phyloP scores from a whole-genome alignment of 2,888 invertebrate species.

The Scelioninae gen. 1 region DNA sequence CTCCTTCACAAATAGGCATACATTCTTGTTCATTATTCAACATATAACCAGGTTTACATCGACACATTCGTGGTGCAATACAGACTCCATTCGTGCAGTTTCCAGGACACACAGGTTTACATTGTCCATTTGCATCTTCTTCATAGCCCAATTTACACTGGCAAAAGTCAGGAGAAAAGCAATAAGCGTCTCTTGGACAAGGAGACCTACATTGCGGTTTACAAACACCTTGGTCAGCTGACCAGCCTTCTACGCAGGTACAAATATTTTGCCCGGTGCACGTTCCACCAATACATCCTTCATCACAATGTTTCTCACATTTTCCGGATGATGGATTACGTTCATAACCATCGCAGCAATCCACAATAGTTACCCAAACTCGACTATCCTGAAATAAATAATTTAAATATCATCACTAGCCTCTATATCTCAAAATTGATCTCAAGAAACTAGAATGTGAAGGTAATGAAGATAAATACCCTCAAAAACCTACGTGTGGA shows the following conservation, averaged over 20 bases:
- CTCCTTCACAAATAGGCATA: constrained; percentile 80
- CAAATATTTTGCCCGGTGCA: constrained; percentile 89
- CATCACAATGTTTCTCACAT: constrained; percentile 88
- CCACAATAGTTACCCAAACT: constrained; percentile 80
- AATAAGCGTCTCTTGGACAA: constrained; percentile 86
- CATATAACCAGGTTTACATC: constrained; percentile 78
- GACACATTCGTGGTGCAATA: constrained; percentile 78
- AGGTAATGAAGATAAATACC: no score
- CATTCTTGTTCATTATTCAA: constrained; percentile 78
- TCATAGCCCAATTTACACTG: constrained; percentile 86
- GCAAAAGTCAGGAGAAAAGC: constrained; percentile 86
- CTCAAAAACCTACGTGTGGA: no score
- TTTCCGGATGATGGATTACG: constrained; percentile 85
- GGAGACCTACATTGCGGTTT: constrained; percentile 86
- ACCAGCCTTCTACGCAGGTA: constrained; percentile 87
- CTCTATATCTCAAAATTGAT: no score
- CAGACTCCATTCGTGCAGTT: constrained; percentile 82
- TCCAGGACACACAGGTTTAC: constrained; percentile 84
- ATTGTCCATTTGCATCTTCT: constrained; percentile 83
- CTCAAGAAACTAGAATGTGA: no score
- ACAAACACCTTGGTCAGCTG: constrained; percentile 88
- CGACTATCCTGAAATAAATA: constrained; percentile 51
- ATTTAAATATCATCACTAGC: background rate
- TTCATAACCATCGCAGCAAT: constrained; percentile 90
- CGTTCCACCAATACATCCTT: constrained; percentile 88